These are phyloP conservation scores for Otolemur crassicaudatus DNA, from an alignment of 2,797 vertebrate genomes.

Conservation along the genomic window DNA sequence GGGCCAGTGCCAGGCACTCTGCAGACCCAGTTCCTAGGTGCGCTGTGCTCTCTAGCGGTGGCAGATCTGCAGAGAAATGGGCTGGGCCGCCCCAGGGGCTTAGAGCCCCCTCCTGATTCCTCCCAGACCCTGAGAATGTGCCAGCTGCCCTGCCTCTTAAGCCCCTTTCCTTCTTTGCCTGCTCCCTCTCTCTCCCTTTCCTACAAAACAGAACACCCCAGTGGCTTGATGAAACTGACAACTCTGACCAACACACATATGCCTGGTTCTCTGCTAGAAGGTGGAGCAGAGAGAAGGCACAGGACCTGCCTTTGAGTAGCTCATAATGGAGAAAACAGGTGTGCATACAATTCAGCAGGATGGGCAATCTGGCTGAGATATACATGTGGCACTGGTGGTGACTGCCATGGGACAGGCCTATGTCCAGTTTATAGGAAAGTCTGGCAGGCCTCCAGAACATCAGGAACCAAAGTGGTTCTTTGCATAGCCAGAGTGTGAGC, in stretches of 20 bases:
- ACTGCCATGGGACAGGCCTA: neutral
- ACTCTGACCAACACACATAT: no score
- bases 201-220: neutral
- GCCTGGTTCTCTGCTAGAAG: neutral
- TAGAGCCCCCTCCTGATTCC: neutral
- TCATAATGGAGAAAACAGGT: neutral
- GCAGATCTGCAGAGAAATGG: slow-evolving; percentile 55
- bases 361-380: neutral
- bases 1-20: slow-evolving; percentile 63
- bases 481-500: neutral
- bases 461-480: neutral
- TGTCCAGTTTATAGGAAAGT: neutral
- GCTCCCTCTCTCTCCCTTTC: neutral
- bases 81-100: neutral
- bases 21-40: slow-evolving; percentile 87
- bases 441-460: neutral
- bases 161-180: neutral
- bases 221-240: neutral
- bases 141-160: neutral
- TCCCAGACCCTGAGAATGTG: neutral
- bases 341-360: neutral
- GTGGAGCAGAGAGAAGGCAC: neutral
- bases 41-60: slow-evolving; percentile 94
- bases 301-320: neutral
- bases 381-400: neutral